A percentile compares a stretch with the other conserved stretches of the same genome.
Conservation (phyloP, 2,113 vertebrate genomes). For the Syngnathus typhle region DNA sequence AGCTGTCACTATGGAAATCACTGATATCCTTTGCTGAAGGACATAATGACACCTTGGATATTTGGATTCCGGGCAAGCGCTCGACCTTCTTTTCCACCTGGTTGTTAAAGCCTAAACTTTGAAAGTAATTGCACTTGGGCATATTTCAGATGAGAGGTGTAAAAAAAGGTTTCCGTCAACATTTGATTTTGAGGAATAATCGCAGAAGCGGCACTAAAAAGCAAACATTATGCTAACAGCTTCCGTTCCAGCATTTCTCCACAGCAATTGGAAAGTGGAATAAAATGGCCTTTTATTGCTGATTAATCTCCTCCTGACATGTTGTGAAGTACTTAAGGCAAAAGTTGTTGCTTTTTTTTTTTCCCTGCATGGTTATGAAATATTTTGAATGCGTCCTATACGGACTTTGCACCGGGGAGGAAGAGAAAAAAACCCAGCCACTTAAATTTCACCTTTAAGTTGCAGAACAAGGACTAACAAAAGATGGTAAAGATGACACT, state of each 20-base stretch:
- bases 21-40: slow-evolving; percentile 42
- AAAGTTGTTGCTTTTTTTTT: slow-evolving; percentile 35
- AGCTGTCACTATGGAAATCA: slow-evolving; percentile 21
- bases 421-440: slow-evolving; percentile 21
- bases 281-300: slow-evolving; percentile 59
- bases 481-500: slow-evolving; percentile 35
- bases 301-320: slow-evolving; percentile 62
- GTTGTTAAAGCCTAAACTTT: slow-evolving; percentile 63
- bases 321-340: slow-evolving; percentile 58
- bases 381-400: slow-evolving; percentile 46
- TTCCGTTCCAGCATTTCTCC: slow-evolving; percentile 54
- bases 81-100: slow-evolving; percentile 41
- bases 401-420: slow-evolving; percentile 23
- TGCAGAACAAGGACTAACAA: slow-evolving; percentile 26
- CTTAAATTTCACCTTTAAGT: slow-evolving; percentile 39
- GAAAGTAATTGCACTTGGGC: slow-evolving; percentile 59
- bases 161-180: slow-evolving; percentile 24
- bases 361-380: slow-evolving; percentile 24
- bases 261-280: slow-evolving; percentile 38
- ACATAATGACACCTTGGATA: slow-evolving; percentile 44
- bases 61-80: slow-evolving; percentile 45
- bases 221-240: slow-evolving; percentile 63
- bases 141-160: slow-evolving; percentile 44
- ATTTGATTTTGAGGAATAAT: slow-evolving; percentile 67
- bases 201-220: slow-evolving; percentile 60